A percentile compares a stretch with the other conserved stretches of the same genome.
These are phyloP conservation scores for Otolemur garnettii DNA, from an alignment of 2,113 vertebrate species.

Conservation along the genomic window DNA sequence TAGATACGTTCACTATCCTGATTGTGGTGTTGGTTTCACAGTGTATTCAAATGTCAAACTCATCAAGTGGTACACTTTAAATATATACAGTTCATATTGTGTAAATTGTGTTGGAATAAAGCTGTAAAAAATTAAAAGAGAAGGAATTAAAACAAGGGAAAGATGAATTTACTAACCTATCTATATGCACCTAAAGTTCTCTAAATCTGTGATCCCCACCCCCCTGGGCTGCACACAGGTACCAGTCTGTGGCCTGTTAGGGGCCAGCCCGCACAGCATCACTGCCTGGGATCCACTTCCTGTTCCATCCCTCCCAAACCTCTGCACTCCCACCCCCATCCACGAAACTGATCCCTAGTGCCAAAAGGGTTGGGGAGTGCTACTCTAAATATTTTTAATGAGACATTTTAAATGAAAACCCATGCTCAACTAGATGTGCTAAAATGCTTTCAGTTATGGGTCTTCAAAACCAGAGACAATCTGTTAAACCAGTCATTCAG, in stretches of 20 bases:
- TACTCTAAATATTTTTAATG: no score
- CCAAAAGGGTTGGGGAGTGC: no score
- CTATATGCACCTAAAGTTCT: neutral
- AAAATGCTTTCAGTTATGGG: neutral
- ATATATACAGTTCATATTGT: neutral
- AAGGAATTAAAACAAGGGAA: neutral
- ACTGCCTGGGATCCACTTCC: no score
- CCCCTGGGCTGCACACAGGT: no score
- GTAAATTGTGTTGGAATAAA: neutral
- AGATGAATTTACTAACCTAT: neutral
- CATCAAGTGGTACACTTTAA: neutral
- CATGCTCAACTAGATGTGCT: neutral
- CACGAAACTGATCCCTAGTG: no score
- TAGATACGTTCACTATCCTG: neutral
- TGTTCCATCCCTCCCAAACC: no score
- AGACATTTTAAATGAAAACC: conserved; percentile 34
- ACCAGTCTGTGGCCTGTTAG: no score
- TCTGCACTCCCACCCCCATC: no score
- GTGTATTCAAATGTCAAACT: neutral
- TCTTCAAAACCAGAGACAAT: neutral
- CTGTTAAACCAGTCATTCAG: neutral
- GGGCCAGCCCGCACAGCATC: no score
- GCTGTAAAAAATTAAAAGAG: neutral
- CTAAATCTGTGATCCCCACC: neutral
- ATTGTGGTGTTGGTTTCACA: neutral